Percentiles rank a stretch among this genome's conserved stretches.
These are phyloP conservation scores for Xenopus borealis DNA, from an alignment of 2,113 vertebrate species.

Conservation along the genomic window DNA sequence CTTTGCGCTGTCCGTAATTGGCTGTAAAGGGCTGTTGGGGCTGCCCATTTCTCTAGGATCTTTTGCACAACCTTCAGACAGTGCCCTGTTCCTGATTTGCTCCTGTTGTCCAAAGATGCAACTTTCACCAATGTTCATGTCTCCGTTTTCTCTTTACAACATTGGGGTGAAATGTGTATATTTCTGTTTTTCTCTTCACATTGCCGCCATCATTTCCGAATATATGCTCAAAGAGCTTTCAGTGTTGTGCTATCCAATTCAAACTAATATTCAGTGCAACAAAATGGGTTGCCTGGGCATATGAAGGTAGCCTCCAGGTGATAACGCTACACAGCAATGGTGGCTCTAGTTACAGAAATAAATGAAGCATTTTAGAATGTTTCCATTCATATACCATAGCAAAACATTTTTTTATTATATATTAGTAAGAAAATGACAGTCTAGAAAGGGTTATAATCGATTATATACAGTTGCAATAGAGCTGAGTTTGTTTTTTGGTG, in stretches of 20 bases:
- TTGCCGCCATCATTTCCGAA: background rate
- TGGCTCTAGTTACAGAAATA: background rate
- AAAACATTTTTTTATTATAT: too few species aligned
- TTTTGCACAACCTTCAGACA: constrained; percentile 17
- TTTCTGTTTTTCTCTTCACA: background rate
- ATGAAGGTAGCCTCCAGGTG: background rate
- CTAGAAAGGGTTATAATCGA: too few species aligned
- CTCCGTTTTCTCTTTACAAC: constrained; percentile 20
- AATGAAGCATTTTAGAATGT: too few species aligned
- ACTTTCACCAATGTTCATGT: constrained; percentile 27
- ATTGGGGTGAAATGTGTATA: background rate
- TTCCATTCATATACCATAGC: too few species aligned
- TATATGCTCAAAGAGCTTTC: constrained; percentile 28
- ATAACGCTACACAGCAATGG: background rate
- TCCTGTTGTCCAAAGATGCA: constrained; percentile 36
- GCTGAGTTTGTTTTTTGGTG: too few species aligned
- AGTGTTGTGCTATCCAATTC: constrained; percentile 17
- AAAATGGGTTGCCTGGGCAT: background rate
- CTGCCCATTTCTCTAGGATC: constrained; percentile 9
- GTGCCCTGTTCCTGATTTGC: constrained; percentile 13
- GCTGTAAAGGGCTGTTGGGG: background rate
- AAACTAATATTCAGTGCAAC: constrained; percentile 11
- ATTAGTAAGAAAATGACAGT: too few species aligned
- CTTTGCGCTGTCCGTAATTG: constrained; percentile 11
- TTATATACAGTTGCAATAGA: too few species aligned